Percentiles rank a stretch among this genome's conserved stretches.
These are phyloP conservation scores for Magallana gigas DNA, from an alignment of 1,140 invertebrate genomes.

Conservation along the genomic window DNA sequence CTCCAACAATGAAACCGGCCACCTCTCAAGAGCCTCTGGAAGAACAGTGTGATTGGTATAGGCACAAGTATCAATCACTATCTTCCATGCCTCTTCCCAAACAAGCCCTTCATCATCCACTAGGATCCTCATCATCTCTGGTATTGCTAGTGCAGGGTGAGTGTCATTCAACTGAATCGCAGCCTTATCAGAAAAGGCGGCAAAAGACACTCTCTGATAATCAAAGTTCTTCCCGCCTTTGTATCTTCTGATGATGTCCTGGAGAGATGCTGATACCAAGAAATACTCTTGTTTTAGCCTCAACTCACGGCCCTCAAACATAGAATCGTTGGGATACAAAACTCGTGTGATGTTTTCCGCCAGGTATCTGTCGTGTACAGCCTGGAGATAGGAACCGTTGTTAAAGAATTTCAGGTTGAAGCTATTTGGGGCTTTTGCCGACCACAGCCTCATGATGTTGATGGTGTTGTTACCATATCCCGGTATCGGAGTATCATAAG, in stretches of 20 bases:
- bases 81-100: conserved; percentile 97
- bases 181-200: conserved; percentile 92
- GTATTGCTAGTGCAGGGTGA: conserved; percentile 97
- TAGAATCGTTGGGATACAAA: conserved; percentile 98
- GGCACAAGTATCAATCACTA: conserved; percentile 89
- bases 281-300: conserved; percentile 99
- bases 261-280: conserved; percentile 96
- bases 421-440: conserved; percentile 96
- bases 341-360: conserved; percentile 98
- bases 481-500: conserved; percentile 98
- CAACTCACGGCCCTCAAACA: conserved; percentile 90
- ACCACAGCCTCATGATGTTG: conserved; percentile 97
- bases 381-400: conserved; percentile 98
- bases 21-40: conserved; percentile 97
- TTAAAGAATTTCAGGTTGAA: conserved; percentile 99
- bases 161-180: conserved; percentile 99
- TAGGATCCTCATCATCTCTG: conserved; percentile 96
- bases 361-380: conserved; percentile 96
- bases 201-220: conserved; percentile 89
- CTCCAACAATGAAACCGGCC: conserved; percentile 93
- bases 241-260: conserved; percentile 96
- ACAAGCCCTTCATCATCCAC: conserved; percentile 93
- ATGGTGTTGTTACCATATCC: conserved; percentile 98
- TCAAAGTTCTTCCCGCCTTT: conserved; percentile 93
- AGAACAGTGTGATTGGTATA: conserved; percentile 99